Base-by-base conservation (phyloP, 2,113 vertebrate species). In the Phyllostomus hastatus region DNA sequence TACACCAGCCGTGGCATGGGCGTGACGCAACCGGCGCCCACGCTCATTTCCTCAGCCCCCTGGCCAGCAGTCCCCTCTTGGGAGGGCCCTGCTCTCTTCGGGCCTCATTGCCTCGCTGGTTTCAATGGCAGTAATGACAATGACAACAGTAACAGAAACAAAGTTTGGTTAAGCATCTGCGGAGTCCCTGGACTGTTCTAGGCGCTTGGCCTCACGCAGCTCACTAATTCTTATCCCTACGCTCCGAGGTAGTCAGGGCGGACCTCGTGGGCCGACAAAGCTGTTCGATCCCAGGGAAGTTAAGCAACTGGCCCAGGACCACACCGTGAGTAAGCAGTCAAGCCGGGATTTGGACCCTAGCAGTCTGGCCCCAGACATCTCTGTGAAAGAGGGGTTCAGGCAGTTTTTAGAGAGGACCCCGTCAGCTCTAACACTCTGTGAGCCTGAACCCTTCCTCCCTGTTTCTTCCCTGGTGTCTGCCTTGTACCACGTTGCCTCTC, bases 301-400 rank as follows among this genome's bases (percentile, higher is more conserved):
- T 41, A n/a, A 28, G 41, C 19, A 22, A 43, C 10, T 17, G 14
- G 46, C 22, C 57, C 6, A 35, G 10, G 52, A 19, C n/a, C 20
- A 14, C 88, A 31, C 16, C 54, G 79, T 14, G 14, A 57, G 7
- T 0, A 1, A 9, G 28, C 0, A 1, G 16, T 7, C 0, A 6
- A 59, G 81, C n/a, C 64, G 20, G 66, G 64, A 22, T 79, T 22
- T 17, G 35, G 35, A 76, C 41, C 78, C n/a, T 11, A 50, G 31
- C 54, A 4, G 1, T 7, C 22, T 26, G n/a, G 41, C 57, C 26
- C 54, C 41, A 38, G 70, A 46, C 9, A n/a, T 38, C 48, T 69
- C 41, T 72, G 28, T 12, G 66, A 54, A 38, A 86, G 54, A 31
- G 15, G 28, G 14, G 19, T 52, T 26, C 31, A 57, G 38, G 52